Conservation (phyloP, 92 coral and sea anemone genomes). For the Montipora capitata region DNA sequence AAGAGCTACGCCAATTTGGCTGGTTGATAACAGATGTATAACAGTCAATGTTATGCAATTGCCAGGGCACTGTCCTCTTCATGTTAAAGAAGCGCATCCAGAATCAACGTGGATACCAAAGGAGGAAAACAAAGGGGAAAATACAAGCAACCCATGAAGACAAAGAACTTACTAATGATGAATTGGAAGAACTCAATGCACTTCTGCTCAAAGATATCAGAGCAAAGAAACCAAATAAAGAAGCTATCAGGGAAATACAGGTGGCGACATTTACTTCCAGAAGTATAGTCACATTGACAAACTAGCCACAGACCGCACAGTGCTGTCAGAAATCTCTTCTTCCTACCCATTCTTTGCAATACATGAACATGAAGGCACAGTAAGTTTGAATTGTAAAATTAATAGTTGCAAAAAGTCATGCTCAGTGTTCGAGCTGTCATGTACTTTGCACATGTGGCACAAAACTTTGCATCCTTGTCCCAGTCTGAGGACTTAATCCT, state of each 20-base stretch:
- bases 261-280: not conserved
- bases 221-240: not conserved
- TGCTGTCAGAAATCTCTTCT: not conserved
- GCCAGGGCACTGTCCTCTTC: constrained; percentile 12
- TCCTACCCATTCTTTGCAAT: not conserved
- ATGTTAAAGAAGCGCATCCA: not conserved
- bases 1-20: too few relatives aligned
- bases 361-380: constrained; percentile 19
- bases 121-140: not conserved
- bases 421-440: too few relatives aligned
- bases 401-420: too few relatives aligned
- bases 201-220: not conserved
- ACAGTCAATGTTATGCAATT: not conserved
- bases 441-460: too few relatives aligned
- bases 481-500: too few relatives aligned
- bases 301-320: not conserved
- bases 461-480: too few relatives aligned
- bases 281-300: not conserved
- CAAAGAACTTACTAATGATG: not conserved
- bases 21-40: too few relatives aligned
- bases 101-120: not conserved
- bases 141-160: not conserved
- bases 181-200: not conserved
- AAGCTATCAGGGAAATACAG: not conserved
- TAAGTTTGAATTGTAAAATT: too few relatives aligned